Evolutionary conservation across 2,888 invertebrate species (phyloP), one percentile per base, ranked within the genome.

Genomic region (Drosophila trichaetosa): DNA sequence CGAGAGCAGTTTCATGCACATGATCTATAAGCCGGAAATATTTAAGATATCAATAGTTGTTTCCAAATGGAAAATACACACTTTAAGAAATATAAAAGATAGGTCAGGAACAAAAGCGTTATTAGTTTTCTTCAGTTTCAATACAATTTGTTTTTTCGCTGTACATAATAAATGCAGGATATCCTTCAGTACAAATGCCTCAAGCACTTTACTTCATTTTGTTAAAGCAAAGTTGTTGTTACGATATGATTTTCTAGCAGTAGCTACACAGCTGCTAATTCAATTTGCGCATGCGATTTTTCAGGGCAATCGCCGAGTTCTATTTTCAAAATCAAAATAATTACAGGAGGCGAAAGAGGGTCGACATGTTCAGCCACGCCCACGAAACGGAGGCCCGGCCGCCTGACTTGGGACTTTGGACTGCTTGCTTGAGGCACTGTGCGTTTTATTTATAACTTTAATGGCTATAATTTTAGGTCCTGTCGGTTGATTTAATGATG

Each of bases 401-500:
- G 21, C 42, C 31, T 29, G 29, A 31, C 21, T 51, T 40, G 31
- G 18, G 16, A 10, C 40, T n/a, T 48, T 34, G 40, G 38, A 27
- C 10, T 54, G 38, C n/a, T 18, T 31, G 33, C 67, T 57, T 8
- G 58, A 34, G 52, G 33, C 56, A n/a, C 74, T 71, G 54, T 67
- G 56, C 71, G 67, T 80, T 89, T 87, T 87, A 89, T 87, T 87
- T 87, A 87, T 87, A 89, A 82, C 85, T 83, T 87, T 89, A 87
- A 87, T 89, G 88, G 89, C 65, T 89, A 89, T 87, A 89, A 87
- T 87, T 89, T 85, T 83, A 79, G 81, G 82, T 77, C 76, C 64
- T 74, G 83, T 72, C 80, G 89, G 89, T 87, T 80, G 88, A 78
- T 87, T 89, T 87, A 89, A 87, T 89, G 87, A 89, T 89, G 85